Percentiles rank a stretch among this genome's conserved stretches.
These are phyloP conservation scores for Colistium nudipinnis DNA, from an alignment of 2,113 vertebrate species.

Conservation along the genomic window DNA sequence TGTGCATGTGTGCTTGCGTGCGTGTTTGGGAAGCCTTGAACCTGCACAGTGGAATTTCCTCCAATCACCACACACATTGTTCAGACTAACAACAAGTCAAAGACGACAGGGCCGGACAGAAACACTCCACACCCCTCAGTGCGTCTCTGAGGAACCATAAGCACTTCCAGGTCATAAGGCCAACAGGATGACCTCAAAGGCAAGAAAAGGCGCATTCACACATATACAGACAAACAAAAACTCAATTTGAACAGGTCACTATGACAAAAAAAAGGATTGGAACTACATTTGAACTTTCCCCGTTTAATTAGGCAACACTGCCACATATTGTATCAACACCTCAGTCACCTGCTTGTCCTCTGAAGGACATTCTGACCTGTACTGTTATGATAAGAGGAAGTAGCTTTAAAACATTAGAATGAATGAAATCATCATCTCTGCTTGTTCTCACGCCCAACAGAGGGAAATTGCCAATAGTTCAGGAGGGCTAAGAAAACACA, in stretches of 20 bases:
- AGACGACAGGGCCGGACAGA: slow-evolving; percentile 35
- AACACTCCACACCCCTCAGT: slow-evolving; percentile 55
- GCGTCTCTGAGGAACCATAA: slow-evolving; percentile 62
- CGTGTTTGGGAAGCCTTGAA: slow-evolving; percentile 35
- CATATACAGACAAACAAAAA: slow-evolving; percentile 5
- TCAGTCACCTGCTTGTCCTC: not conserved
- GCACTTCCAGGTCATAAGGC: slow-evolving; percentile 59
- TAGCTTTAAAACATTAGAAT: not conserved
- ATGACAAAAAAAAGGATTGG: not conserved
- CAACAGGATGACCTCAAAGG: slow-evolving; percentile 32
- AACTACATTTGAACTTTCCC: not conserved
- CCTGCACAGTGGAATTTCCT: slow-evolving; percentile 65
- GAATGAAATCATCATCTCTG: not conserved
- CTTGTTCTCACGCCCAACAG: not conserved
- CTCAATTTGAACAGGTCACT: slow-evolving; percentile 22
- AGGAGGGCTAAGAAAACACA: slow-evolving; percentile 12
- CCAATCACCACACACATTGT: slow-evolving; percentile 60
- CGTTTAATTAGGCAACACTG: not conserved
- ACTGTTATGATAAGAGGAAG: not conserved
- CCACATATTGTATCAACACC: not conserved
- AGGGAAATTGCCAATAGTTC: slow-evolving; percentile 1
- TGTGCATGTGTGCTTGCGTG: slow-evolving; percentile 11
- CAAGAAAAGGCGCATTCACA: not conserved
- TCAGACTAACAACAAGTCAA: slow-evolving; percentile 48
- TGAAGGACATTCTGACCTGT: slow-evolving; percentile 1